Percentiles rank a stretch among this genome's conserved stretches.
phyloP scores from a whole-genome alignment of 2,113 vertebrate genomes.

The Salvelinus sp. region DNA sequence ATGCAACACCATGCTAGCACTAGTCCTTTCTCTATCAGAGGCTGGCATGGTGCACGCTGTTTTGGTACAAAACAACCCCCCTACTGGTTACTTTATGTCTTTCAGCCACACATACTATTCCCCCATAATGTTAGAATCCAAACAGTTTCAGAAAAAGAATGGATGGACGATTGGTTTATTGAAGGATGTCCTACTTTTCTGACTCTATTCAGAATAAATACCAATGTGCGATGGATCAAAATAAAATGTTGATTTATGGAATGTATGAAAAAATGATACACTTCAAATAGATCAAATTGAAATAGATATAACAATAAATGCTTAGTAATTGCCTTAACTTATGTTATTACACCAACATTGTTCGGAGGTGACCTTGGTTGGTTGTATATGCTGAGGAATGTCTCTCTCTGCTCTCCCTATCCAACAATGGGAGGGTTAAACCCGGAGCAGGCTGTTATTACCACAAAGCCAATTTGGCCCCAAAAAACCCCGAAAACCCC shows the following conservation, averaged over 20 bases:
- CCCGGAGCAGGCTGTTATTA: conserved; percentile 63
- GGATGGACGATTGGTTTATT: conserved; percentile 75
- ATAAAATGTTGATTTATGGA: neutral
- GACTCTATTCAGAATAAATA: conserved; percentile 31
- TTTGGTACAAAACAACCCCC: conserved; percentile 76
- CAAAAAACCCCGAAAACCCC: conserved; percentile 58
- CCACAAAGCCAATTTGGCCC: conserved; percentile 64
- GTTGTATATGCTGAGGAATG: conserved; percentile 23
- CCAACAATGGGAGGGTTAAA: conserved; percentile 49
- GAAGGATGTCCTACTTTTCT: conserved; percentile 68
- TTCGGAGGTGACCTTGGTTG: conserved; percentile 4
- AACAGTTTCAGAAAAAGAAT: conserved; percentile 74
- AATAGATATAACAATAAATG: neutral
- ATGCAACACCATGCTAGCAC: conserved; percentile 76
- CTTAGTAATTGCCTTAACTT: neutral
- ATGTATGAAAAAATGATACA: neutral
- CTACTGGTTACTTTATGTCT: conserved; percentile 77
- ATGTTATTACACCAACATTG: neutral
- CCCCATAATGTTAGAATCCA: conserved; percentile 71
- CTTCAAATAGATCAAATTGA: neutral
- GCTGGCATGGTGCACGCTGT: conserved; percentile 72
- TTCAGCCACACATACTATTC: conserved; percentile 68
- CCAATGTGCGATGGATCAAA: neutral
- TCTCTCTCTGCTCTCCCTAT: conserved; percentile 9
- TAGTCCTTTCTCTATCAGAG: conserved; percentile 74